phyloP scores from a whole-genome alignment of 2,888 invertebrate species.

The Ophioninae sp. region DNA sequence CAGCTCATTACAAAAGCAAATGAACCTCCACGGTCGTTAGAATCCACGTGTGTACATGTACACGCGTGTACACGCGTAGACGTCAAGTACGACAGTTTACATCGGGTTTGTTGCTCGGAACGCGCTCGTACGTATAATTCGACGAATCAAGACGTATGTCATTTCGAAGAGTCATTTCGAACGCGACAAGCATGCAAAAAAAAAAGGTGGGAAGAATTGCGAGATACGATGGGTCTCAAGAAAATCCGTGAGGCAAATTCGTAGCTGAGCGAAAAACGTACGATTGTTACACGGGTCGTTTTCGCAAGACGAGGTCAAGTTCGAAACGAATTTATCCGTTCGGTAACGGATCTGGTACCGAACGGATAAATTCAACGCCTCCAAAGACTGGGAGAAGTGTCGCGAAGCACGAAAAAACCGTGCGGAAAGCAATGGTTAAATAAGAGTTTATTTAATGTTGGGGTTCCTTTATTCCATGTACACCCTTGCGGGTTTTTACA shows the following conservation, averaged over 20 bases:
- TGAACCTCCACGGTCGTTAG: constrained; percentile 37
- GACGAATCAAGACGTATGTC: constrained; percentile 54
- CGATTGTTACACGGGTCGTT: neutral
- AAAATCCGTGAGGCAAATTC: constrained; percentile 26
- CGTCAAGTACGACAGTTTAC: constrained; percentile 1
- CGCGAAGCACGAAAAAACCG: no score
- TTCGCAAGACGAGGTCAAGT: no score
- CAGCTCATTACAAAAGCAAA: constrained; percentile 53
- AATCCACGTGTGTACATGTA: neutral
- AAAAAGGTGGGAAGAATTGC: constrained; percentile 19
- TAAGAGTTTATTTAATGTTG: no score
- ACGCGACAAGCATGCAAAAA: constrained; percentile 13
- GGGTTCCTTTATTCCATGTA: no score
- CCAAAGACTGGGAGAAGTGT: no score
- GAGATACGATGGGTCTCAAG: neutral
- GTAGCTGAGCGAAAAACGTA: constrained; percentile 6
- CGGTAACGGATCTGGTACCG: no score
- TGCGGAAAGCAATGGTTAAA: no score
- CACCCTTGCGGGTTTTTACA: no score
- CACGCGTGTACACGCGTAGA: neutral
- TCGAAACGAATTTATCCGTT: no score
- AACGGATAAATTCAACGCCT: no score
- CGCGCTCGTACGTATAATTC: constrained; percentile 51
- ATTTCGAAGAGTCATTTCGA: constrained; percentile 29
- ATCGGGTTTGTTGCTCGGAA: constrained; percentile 4